Conservation (phyloP, 2,888 invertebrate species). For the Drosophila dives region DNA sequence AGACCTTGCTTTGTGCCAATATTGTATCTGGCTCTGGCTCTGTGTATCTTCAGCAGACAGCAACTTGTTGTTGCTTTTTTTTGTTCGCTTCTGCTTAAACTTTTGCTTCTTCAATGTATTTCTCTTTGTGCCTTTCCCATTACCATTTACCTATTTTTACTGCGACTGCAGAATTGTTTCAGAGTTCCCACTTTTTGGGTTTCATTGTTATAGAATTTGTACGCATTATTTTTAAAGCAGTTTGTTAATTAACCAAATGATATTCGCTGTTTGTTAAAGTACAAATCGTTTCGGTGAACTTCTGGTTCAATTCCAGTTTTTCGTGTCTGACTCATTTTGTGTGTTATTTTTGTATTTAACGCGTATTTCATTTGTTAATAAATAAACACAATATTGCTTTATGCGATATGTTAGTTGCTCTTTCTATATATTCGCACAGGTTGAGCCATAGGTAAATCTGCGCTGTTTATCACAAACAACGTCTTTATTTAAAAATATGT, state of each 20-base stretch:
- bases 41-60: constrained; percentile 66
- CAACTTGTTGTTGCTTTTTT: constrained; percentile 73
- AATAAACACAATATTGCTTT: constrained; percentile 4
- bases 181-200: constrained; percentile 55
- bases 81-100: constrained; percentile 36
- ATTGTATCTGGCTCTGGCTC: constrained; percentile 36
- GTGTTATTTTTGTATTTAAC: constrained; percentile 36
- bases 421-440: not conserved
- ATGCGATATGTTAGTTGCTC: not conserved
- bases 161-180: constrained; percentile 39
- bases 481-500: not conserved
- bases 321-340: constrained; percentile 39
- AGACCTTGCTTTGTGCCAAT: constrained; percentile 62
- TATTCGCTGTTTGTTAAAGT: constrained; percentile 15
- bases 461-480: not conserved
- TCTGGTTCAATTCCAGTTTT: constrained; percentile 30
- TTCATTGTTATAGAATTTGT: constrained; percentile 50
- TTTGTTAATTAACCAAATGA: constrained; percentile 12
- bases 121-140: constrained; percentile 34
- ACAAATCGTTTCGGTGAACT: constrained; percentile 38
- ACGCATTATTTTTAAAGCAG: constrained; percentile 38
- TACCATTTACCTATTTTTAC: constrained; percentile 32
- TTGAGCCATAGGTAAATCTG: not conserved
- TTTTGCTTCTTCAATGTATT: constrained; percentile 25
- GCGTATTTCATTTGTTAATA: constrained; percentile 17